Conservation (phyloP, 2,797 vertebrate genomes). For the Mus spretus region DNA sequence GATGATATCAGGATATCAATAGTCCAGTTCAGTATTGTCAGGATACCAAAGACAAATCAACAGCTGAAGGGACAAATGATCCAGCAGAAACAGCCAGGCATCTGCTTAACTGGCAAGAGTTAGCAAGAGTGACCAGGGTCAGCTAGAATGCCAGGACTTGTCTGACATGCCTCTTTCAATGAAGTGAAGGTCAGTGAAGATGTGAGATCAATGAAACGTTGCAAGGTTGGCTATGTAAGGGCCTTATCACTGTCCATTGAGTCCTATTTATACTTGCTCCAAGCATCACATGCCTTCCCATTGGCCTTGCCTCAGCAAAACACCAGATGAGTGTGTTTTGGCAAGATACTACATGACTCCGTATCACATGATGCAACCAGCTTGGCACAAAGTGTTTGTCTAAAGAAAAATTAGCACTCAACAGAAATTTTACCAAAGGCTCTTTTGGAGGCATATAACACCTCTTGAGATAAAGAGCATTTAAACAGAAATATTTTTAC, state of each 20-base stretch:
- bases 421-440: background rate
- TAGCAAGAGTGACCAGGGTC: background rate
- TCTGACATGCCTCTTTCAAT: background rate
- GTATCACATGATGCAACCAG: background rate
- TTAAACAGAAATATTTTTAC: background rate
- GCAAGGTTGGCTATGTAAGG: background rate
- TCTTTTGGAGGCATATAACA: too few relatives aligned
- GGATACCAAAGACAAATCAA: background rate
- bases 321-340: too few relatives aligned
- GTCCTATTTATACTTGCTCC: too few relatives aligned
- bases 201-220: accelerated
- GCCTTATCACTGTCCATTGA: background rate
- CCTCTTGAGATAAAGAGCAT: background rate
- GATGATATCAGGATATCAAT: background rate
- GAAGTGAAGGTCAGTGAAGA: background rate
- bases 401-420: background rate
- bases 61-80: background rate
- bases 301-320: too few relatives aligned
- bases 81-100: background rate
- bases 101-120: background rate
- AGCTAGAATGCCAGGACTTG: background rate
- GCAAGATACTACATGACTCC: too few relatives aligned
- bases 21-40: background rate
- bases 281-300: too few relatives aligned
- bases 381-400: background rate